Evolutionary conservation across 2,113 vertebrate species (phyloP), one percentile per base, ranked within the genome.

Genomic region (Dendropsophus ebraccatus): DNA sequence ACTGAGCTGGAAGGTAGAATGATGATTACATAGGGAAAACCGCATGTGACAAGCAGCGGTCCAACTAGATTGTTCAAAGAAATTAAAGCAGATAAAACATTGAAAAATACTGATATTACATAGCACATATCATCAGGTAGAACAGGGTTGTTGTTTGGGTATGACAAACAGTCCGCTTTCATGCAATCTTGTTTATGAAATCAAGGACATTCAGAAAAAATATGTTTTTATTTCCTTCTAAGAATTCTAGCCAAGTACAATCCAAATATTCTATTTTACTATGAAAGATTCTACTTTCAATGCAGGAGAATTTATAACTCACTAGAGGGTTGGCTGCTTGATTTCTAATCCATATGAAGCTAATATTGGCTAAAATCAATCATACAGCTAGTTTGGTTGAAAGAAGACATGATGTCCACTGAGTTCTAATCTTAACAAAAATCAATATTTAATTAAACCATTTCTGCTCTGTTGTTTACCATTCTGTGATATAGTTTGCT

Each of bases 401-500:
- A 86, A 86, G 49, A 72, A 72, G 84, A 86, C 65, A 70, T 80
- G 65, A 86, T 80, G 62, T 80, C 76, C 62, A 86, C 47, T 13
- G 62, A 80, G 76, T 80, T 86, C 84, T 70, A 72, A 86, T 80
- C 47, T 58, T 23, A 72, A 67, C 62, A 70, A 73, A 86, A 86
- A 86, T 86, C 84, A 60, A 86, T 86, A 86, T 86, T 86, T 86
- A 86, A 86, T 86, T 86, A 86, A 86, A 86, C 65, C 62, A 80
- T 80, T 86, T 80, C 84, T 86, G 28, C 50, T 30, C 28, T 80
- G 84, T 86, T 70, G 76, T 80, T 86, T 79, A 72, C 62, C 23
- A 58, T 86, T 52, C 67, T 37, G 21, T 80, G 76, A 56, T 60
- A 72, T 45, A 80, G 50, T 86, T 86, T 70, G 60, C 21, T 72